Conservation (phyloP, 2,888 invertebrate genomes). For the Alentia gelatinosa region DNA sequence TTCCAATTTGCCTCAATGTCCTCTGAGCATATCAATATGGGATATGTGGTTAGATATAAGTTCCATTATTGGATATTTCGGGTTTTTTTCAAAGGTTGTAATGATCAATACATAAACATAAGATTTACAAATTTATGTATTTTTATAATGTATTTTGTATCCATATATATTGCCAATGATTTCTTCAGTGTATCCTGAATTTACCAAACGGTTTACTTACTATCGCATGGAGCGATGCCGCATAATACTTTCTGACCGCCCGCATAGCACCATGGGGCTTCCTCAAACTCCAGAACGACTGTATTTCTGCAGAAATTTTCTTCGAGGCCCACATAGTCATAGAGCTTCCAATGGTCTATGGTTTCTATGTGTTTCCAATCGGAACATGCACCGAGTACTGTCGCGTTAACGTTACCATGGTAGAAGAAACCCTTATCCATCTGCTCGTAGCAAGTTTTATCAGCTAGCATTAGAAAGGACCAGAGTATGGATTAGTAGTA, state of each 20-base stretch:
- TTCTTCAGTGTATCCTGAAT: too few species aligned
- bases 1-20: too few species aligned
- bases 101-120: too few species aligned
- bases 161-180: too few species aligned
- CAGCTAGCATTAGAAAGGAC: too few species aligned
- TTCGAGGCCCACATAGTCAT: slow-evolving; percentile 1
- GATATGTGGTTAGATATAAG: too few species aligned
- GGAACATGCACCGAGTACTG: background rate
- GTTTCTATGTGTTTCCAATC: background rate
- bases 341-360: slow-evolving; percentile 23
- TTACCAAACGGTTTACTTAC: slow-evolving; percentile 9
- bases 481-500: too few species aligned
- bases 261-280: background rate
- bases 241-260: background rate
- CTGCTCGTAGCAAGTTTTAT: background rate
- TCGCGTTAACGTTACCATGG: slow-evolving; percentile 15
- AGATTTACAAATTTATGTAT: too few species aligned
- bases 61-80: too few species aligned
- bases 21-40: too few species aligned
- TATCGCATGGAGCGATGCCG: background rate
- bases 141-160: too few species aligned
- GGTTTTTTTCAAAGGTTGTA: too few species aligned
- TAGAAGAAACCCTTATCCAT: slow-evolving; percentile 6
- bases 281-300: slow-evolving; percentile 11
- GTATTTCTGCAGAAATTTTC: slow-evolving; percentile 19